Evolutionary conservation across 1,140 invertebrate species (phyloP), one percentile per base, ranked within the genome.

Genomic region (Monochamus saltuarius): DNA sequence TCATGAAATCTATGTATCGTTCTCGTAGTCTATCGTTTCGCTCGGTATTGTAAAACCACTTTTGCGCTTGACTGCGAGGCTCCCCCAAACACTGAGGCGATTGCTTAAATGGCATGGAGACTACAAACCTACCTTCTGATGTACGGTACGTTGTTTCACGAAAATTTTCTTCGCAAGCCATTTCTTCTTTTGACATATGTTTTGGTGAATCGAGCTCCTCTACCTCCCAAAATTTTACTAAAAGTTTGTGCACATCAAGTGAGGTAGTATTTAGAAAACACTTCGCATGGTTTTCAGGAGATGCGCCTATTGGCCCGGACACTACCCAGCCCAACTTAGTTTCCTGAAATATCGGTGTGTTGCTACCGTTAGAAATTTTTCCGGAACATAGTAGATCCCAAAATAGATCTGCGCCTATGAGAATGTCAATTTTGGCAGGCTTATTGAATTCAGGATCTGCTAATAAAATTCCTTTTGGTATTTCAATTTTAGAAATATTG

Each of bases 31-130:
- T 14, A n/a, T 53, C 36, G 37, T 52, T 52, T 22, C 47, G 3
- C 40, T 59, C 57, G 52, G 53, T 22, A 39, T 9, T 22, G 7
- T 10, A 19, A 14, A 59, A 53, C 29, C 47, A 6, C 2, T 29
- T 29, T 29, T 3, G 2, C 6, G 22, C 22, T 6, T 29, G 22
- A 2, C 2, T 6, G 2, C 22, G 22, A 2, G 22, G 6, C 6
- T 29, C 22, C 2, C 22, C 22, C 6, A 29, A 29, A 29, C 39
- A 11, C 19, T 11, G 7, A 7, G 14, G 10, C 1, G 37, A 6
- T 2, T 43, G 38, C 35, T 56, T 56, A 13, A 56, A 9, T 29
- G 53, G 19, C 11, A 46, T 43, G 3, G 13, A 34, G 3, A 56
- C 53, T 19, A 43, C 22, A 29, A 56, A 56, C 43, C 53, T 42